Conservation (phyloP, 1,140 invertebrate species). For the Neomicropteryx cornuta region DNA sequence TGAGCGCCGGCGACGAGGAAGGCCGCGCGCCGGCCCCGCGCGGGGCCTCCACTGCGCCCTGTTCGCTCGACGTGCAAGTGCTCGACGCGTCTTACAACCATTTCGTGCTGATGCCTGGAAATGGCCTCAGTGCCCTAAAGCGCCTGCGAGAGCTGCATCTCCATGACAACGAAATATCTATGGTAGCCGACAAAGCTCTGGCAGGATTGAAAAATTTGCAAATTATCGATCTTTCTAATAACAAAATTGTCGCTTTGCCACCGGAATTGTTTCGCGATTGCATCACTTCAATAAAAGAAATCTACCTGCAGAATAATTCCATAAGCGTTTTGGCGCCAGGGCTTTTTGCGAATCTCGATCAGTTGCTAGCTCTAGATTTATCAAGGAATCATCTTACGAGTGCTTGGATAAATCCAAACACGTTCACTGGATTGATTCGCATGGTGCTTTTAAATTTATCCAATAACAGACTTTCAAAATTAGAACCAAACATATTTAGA, state of each 20-base stretch:
- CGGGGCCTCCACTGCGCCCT: conserved; percentile 40
- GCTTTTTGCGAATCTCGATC: conserved; percentile 71
- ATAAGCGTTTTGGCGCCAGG: conserved; percentile 69
- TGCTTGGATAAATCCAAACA: conserved; percentile 69
- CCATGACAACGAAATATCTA: conserved; percentile 75
- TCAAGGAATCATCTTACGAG: conserved; percentile 78
- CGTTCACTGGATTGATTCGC: conserved; percentile 77
- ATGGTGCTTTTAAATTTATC: conserved; percentile 78
- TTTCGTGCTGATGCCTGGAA: conserved; percentile 65
- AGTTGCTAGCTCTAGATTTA: conserved; percentile 75
- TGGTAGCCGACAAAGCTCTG: conserved; percentile 71
- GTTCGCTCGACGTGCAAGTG: conserved; percentile 67
- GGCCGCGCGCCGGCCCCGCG: conserved; percentile 25
- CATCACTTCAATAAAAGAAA: conserved; percentile 66
- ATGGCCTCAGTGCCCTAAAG: conserved; percentile 65
- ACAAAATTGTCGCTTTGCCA: conserved; percentile 80
- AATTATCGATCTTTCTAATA: conserved; percentile 74
- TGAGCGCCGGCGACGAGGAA: conserved; percentile 44
- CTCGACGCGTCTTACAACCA: conserved; percentile 79
- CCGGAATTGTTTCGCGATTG: conserved; percentile 70
- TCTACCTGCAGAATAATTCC: conserved; percentile 81
- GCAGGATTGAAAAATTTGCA: conserved; percentile 65
- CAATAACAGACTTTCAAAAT: conserved; percentile 67
- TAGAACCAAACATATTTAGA: conserved; percentile 70
- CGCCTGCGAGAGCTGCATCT: conserved; percentile 66